Evolutionary conservation across 1,140 invertebrate genomes (phyloP).

Genomic region (Pteromalus puparum): DNA sequence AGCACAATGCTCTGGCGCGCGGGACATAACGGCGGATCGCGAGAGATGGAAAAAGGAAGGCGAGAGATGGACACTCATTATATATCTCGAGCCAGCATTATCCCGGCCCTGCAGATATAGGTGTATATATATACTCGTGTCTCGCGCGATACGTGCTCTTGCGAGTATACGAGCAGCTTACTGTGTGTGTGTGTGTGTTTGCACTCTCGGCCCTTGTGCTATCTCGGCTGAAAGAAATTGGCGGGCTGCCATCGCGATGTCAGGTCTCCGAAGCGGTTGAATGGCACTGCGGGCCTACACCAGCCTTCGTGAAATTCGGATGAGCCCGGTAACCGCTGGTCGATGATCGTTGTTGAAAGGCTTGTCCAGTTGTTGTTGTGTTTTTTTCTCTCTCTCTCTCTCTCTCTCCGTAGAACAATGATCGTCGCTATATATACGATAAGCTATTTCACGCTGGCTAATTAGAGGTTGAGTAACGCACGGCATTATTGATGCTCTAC

Average conservation of each 20-base stretch:
- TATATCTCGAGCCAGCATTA: not conserved
- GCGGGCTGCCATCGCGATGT: not conserved
- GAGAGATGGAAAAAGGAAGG: not conserved
- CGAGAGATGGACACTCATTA: conserved; percentile 16
- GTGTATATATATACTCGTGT: too few species aligned
- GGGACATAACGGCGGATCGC: not conserved
- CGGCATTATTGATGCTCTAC: not conserved
- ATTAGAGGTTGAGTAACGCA: not conserved
- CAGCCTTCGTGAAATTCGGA: not conserved
- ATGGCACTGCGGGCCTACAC: too few species aligned
- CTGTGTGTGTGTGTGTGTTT: not conserved
- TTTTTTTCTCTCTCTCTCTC: not conserved
- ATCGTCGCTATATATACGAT: not conserved
- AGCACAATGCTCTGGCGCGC: not conserved
- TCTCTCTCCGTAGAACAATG: not conserved
- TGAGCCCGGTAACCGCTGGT: not conserved
- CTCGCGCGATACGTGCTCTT: not conserved
- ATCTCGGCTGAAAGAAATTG: conserved; percentile 14
- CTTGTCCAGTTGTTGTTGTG: not conserved
- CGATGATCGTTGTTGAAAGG: too few species aligned
- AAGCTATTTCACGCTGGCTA: not conserved
- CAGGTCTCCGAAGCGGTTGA: not conserved
- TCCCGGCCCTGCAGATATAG: not conserved
- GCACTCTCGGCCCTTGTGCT: not conserved
- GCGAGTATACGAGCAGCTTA: not conserved